These are phyloP conservation scores for Limnephilus auricula DNA, from an alignment of 2,888 invertebrate species.

Conservation along the genomic window DNA sequence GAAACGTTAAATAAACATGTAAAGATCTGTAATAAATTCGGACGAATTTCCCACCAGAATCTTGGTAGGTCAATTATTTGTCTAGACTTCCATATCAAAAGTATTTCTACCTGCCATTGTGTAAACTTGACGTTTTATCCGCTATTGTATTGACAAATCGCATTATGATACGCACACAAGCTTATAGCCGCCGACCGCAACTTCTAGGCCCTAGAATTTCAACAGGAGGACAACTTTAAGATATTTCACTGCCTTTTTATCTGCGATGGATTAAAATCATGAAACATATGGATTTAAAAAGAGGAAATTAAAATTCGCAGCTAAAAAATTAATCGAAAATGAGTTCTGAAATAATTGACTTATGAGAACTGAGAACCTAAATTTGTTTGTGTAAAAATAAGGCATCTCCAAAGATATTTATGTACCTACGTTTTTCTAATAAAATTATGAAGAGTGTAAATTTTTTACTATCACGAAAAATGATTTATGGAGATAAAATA, in stretches of 20 bases:
- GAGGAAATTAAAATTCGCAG: not conserved
- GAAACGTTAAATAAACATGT: not conserved
- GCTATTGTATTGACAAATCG: constrained; percentile 47
- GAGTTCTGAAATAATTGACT: too few relatives aligned
- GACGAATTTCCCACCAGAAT: not conserved
- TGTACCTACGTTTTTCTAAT: too few relatives aligned
- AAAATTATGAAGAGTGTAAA: too few relatives aligned
- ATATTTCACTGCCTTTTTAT: not conserved
- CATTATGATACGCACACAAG: constrained; percentile 25
- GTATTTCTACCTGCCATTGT: constrained; percentile 48
- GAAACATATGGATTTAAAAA: not conserved
- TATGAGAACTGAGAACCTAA: too few relatives aligned
- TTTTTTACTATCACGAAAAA: too few relatives aligned
- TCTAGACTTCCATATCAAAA: constrained; percentile 48
- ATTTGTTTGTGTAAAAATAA: too few relatives aligned
- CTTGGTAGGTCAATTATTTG: constrained; percentile 23
- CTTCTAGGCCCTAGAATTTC: too few relatives aligned
- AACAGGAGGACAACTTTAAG: too few relatives aligned
- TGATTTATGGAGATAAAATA: too few relatives aligned
- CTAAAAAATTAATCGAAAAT: not conserved
- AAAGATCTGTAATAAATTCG: not conserved
- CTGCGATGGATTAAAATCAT: not conserved
- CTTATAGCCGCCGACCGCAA: constrained; percentile 1
- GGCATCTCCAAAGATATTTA: too few relatives aligned
- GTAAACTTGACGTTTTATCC: constrained; percentile 33